Conservation (phyloP, 2,113 vertebrate genomes). For the Microtus montanus region DNA sequence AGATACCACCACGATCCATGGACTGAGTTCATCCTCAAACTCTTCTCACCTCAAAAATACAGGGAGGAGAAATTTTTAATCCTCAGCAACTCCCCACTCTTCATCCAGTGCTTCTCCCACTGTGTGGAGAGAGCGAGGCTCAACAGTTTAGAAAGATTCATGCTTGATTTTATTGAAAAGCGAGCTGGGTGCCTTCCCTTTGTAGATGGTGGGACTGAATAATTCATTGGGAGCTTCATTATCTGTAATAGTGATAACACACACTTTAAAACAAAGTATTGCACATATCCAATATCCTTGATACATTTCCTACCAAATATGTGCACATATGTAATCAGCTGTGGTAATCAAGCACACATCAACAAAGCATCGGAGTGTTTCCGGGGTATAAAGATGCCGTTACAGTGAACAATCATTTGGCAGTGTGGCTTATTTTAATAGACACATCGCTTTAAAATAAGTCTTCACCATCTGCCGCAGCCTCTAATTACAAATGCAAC, state of each 20-base stretch:
- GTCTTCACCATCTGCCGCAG: conserved; percentile 85
- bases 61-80: background rate
- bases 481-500: conserved; percentile 87
- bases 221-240: conserved; percentile 81
- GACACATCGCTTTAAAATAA: conserved; percentile 84
- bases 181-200: conserved; percentile 75
- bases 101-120: conserved; percentile 39
- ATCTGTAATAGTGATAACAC: conserved; percentile 78
- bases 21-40: conserved; percentile 9
- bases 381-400: conserved; percentile 78
- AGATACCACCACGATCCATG: background rate
- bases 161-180: conserved; percentile 78
- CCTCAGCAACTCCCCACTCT: conserved; percentile 1
- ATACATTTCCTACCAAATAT: conserved; percentile 72
- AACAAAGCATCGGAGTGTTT: conserved; percentile 76
- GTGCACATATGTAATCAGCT: conserved; percentile 79
- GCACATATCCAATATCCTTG: conserved; percentile 71
- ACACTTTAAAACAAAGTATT: conserved; percentile 79
- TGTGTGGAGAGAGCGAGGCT: conserved; percentile 51
- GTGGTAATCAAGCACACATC: conserved; percentile 81
- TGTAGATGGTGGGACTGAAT: conserved; percentile 75
- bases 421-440: conserved; percentile 85
- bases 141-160: conserved; percentile 77
- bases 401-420: conserved; percentile 81
- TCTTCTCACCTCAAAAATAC: background rate